phyloP scores from a whole-genome alignment of 2,113 vertebrate species.

The Anhinga rufa region DNA sequence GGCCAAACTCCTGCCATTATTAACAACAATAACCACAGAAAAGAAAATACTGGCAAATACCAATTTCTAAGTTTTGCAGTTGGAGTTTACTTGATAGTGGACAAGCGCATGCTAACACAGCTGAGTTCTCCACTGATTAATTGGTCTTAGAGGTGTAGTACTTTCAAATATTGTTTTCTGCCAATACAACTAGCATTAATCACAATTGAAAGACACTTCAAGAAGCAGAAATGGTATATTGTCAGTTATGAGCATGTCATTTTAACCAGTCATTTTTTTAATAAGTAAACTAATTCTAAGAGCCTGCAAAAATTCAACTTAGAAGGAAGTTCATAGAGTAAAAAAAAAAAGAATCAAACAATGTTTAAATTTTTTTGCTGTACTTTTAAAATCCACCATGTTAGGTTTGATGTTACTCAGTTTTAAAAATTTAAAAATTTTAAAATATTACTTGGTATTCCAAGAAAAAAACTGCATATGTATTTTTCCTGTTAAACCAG shows the following conservation, averaged over 20 bases:
- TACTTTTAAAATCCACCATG: not conserved
- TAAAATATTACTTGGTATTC: not conserved
- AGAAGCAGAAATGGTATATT: not conserved
- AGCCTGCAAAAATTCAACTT: not conserved
- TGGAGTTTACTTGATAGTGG: not conserved
- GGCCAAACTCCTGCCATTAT: not conserved
- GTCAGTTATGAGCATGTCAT: not conserved
- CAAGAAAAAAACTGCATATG: not conserved
- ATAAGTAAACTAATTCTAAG: not conserved
- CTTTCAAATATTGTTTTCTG: not conserved
- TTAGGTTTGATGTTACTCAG: not conserved
- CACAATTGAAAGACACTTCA: not conserved
- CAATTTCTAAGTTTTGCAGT: not conserved
- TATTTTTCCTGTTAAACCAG: not conserved
- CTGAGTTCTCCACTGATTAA: not conserved
- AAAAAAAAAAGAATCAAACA: not conserved
- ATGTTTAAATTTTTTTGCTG: rapidly evolving
- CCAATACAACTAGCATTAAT: not conserved
- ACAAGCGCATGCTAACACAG: not conserved
- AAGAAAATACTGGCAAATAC: not conserved
- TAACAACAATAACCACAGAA: not conserved
- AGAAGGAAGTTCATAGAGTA: not conserved
- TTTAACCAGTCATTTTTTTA: not conserved
- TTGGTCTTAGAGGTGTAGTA: not conserved
- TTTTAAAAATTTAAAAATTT: not conserved